These are phyloP conservation scores for Drosophila auraria DNA, from an alignment of 1,140 invertebrate genomes.

Conservation along the genomic window DNA sequence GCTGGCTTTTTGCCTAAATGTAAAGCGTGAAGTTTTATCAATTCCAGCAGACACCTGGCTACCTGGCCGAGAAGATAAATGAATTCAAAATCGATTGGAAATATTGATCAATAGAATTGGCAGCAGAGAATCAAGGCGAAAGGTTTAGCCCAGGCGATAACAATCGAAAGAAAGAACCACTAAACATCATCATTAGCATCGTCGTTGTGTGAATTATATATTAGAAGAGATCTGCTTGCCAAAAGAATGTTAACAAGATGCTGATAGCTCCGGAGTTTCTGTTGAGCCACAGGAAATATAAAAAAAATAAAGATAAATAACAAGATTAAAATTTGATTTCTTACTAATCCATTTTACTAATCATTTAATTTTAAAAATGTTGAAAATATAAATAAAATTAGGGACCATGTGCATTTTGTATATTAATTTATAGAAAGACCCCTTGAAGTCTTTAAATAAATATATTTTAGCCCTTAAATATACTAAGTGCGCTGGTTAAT, in stretches of 20 bases:
- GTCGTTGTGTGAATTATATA: slow-evolving; percentile 39
- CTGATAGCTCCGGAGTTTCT: not conserved
- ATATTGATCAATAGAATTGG: slow-evolving; percentile 64
- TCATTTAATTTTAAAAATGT: too few relatives aligned
- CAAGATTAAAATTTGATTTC: not conserved
- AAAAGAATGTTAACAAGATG: slow-evolving; percentile 59
- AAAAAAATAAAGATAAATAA: not conserved
- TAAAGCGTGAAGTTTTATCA: slow-evolving; percentile 51
- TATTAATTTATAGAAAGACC: too few relatives aligned
- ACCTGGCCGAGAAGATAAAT: slow-evolving; percentile 31
- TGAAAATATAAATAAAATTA: too few relatives aligned
- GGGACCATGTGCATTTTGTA: too few relatives aligned
- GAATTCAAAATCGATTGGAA: slow-evolving; percentile 50
- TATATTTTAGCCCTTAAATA: too few relatives aligned
- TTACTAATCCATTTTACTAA: not conserved
- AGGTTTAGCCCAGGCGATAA: slow-evolving; percentile 15
- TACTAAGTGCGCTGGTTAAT: too few relatives aligned
- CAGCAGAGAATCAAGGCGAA: slow-evolving; percentile 19
- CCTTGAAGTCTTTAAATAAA: too few relatives aligned
- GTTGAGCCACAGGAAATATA: too few relatives aligned
- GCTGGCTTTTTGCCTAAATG: slow-evolving; percentile 9
- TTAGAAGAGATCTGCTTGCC: slow-evolving; percentile 27
- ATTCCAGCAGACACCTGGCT: slow-evolving; percentile 47
- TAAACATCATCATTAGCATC: slow-evolving; percentile 51
- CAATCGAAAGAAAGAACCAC: slow-evolving; percentile 26